phyloP scores from a whole-genome alignment of 2,888 invertebrate species.

The Parascotia fuliginaria region DNA sequence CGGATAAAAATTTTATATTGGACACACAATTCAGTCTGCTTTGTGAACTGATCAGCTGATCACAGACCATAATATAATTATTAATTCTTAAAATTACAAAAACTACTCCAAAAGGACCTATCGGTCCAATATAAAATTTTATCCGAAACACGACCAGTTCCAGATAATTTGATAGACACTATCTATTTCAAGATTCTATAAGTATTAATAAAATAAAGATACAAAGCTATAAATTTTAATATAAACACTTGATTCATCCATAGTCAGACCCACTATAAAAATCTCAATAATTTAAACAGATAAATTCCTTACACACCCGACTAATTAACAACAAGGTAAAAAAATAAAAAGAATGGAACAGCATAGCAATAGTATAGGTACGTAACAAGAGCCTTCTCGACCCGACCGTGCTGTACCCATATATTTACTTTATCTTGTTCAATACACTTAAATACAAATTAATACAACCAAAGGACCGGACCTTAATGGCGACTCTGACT shows the following conservation, averaged over 20 bases:
- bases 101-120: too few relatives aligned
- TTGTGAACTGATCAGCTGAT: too few relatives aligned
- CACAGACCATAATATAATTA: too few relatives aligned
- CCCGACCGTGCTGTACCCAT: slow-evolving; percentile 66
- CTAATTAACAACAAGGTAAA: slow-evolving; percentile 36
- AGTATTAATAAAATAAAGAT: too few relatives aligned
- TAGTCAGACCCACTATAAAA: neutral
- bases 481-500: slow-evolving; percentile 79
- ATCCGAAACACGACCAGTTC: too few relatives aligned
- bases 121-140: too few relatives aligned
- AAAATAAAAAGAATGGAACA: slow-evolving; percentile 21
- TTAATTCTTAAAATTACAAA: too few relatives aligned
- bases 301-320: slow-evolving; percentile 20
- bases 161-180: too few relatives aligned
- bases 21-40: too few relatives aligned
- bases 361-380: slow-evolving; percentile 50
- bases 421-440: slow-evolving; percentile 85
- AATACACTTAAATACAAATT: slow-evolving; percentile 86
- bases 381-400: slow-evolving; percentile 60
- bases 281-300: slow-evolving; percentile 4
- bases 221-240: neutral
- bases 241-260: neutral
- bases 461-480: slow-evolving; percentile 81
- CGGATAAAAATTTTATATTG: too few relatives aligned
- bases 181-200: too few relatives aligned